phyloP scores from a whole-genome alignment of 1,140 invertebrate species.

The Panulirus ornatus region DNA sequence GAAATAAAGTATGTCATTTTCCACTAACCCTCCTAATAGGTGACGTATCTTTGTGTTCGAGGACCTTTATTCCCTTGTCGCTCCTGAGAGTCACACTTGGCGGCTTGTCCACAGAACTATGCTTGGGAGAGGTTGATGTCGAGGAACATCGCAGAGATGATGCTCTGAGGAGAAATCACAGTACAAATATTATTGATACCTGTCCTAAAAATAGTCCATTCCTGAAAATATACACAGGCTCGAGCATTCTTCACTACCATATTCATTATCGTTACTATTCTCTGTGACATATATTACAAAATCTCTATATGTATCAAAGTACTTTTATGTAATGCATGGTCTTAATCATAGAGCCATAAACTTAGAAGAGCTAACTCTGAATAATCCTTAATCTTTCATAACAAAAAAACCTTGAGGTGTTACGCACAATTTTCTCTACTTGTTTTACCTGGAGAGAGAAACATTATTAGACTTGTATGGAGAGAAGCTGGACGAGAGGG shows the following conservation, averaged over 20 bases:
- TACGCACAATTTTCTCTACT: no score
- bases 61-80: background rate
- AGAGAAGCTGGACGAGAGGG: conserved; percentile 71
- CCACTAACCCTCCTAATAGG: conserved; percentile 48
- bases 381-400: no score
- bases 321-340: background rate
- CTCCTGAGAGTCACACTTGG: background rate
- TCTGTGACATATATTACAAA: no score
- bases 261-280: no score
- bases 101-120: conserved; percentile 37
- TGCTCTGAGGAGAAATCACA: conserved; percentile 5
- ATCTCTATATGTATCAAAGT: background rate
- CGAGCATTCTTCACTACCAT: no score
- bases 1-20: background rate
- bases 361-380: no score
- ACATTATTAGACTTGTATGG: conserved; percentile 66
- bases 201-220: background rate
- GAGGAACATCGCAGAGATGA: conserved; percentile 60
- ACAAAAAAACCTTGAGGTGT: no score
- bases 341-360: background rate
- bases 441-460: conserved; percentile 44
- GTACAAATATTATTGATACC: background rate
- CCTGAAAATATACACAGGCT: background rate
- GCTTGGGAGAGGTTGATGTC: conserved; percentile 52
- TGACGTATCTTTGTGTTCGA: conserved; percentile 19